Percentiles rank a stretch among this genome's conserved stretches.
Conservation (phyloP, 2,113 vertebrate species). For the Lasiurus borealis region DNA sequence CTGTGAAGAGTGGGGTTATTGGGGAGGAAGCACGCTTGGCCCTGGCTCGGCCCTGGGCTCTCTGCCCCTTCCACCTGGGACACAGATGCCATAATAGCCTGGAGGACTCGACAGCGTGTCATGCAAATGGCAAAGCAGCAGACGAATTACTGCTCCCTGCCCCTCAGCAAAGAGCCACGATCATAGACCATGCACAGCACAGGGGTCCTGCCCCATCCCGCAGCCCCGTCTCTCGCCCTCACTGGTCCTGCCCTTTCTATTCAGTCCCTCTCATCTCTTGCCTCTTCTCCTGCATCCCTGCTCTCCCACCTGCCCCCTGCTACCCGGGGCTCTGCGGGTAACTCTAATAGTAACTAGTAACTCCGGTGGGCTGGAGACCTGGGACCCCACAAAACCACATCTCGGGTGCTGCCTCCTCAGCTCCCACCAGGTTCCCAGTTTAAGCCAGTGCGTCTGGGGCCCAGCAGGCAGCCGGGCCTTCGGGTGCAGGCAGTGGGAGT, state of each 20-base stretch:
- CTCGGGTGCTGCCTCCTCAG: conserved; percentile 57
- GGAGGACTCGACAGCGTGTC: rapidly evolving
- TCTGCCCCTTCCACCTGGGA: neutral
- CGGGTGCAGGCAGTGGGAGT: conserved; percentile 60
- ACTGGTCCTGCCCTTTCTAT: conserved; percentile 53
- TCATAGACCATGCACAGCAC: rapidly evolving
- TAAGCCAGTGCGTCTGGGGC: conserved; percentile 73
- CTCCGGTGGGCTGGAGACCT: neutral
- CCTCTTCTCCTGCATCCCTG: neutral
- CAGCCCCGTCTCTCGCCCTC: neutral
- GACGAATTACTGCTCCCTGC: neutral
- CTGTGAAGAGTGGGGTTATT: neutral
- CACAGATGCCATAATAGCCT: neutral
- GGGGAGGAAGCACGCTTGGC: neutral
- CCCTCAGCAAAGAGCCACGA: neutral
- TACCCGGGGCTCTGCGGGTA: neutral
- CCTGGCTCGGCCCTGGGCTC: no score
- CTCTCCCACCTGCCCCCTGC: neutral
- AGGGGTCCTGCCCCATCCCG: neutral
- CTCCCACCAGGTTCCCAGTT: conserved; percentile 67
- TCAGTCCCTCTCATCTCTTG: neutral
- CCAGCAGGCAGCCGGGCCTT: no score
- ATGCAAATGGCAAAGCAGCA: neutral
- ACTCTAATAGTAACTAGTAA: neutral
- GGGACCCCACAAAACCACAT: neutral